Conservation (phyloP, 2,888 invertebrate genomes). For the Drosophila pegasa region DNA sequence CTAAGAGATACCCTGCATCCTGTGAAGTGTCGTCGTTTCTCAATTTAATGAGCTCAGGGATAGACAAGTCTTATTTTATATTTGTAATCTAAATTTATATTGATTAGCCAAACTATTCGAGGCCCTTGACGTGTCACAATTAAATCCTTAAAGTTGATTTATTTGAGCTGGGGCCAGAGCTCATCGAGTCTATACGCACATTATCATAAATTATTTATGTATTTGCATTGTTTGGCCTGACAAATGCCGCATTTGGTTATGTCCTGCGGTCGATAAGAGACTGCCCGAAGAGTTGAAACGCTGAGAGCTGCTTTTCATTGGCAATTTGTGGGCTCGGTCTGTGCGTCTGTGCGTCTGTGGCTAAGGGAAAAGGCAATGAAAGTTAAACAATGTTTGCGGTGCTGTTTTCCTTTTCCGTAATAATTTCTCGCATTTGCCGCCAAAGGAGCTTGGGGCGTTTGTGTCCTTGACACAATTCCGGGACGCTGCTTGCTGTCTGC, state of each 20-base stretch:
- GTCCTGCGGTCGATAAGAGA: conserved; percentile 34
- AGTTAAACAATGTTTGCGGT: conserved; percentile 73
- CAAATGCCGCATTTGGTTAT: conserved; percentile 17
- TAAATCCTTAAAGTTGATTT: neutral
- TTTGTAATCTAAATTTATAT: conserved; percentile 3
- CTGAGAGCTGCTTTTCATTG: conserved; percentile 55
- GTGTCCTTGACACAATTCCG: conserved; percentile 72
- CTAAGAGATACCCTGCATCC: no score
- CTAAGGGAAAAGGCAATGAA: conserved; percentile 53
- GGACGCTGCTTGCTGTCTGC: conserved; percentile 10
- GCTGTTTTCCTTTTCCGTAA: conserved; percentile 71
- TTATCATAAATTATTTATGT: conserved; percentile 24
- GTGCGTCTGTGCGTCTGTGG: conserved; percentile 12
- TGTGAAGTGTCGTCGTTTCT: neutral
- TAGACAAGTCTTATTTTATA: no score
- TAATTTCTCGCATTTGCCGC: conserved; percentile 72
- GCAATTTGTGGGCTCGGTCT: conserved; percentile 34
- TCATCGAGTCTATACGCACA: conserved; percentile 2
- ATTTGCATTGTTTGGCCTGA: conserved; percentile 25
- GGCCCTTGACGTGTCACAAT: neutral
- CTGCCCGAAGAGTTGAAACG: conserved; percentile 20
- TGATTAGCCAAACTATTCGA: neutral
- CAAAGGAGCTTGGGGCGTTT: conserved; percentile 41
- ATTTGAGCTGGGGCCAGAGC: neutral
- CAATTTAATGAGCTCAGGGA: no score